These are phyloP conservation scores for Trialeurodes vaporariorum DNA, from an alignment of 1,140 invertebrate species.

Conservation along the genomic window DNA sequence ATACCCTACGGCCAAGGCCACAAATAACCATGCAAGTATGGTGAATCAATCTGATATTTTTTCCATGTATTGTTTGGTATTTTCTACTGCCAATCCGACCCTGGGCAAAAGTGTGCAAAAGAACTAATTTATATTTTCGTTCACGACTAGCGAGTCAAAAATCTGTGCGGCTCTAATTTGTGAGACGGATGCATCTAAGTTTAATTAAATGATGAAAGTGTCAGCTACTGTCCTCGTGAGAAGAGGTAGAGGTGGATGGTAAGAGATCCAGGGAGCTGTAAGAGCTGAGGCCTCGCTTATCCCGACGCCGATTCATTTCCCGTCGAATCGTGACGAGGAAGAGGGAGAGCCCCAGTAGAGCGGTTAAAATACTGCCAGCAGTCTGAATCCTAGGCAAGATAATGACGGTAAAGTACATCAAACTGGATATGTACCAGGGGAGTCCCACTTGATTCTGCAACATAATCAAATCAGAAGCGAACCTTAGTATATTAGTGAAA, in stretches of 20 bases:
- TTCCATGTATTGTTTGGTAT: no score
- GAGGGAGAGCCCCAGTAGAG: conserved; percentile 15
- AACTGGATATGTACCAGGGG: conserved; percentile 36
- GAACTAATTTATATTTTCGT: no score
- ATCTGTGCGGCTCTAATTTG: no score
- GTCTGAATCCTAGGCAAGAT: conserved; percentile 34
- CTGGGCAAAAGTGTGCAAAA: no score
- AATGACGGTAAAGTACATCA: conserved; percentile 39
- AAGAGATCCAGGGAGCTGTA: conserved; percentile 21
- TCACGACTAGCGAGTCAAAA: no score
- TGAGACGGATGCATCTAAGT: no score
- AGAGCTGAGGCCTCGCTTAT: conserved; percentile 15
- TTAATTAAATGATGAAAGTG: no score
- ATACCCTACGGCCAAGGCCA: no score
- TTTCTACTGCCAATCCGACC: no score
- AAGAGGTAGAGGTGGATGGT: conserved; percentile 17
- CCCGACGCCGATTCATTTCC: conserved; percentile 2
- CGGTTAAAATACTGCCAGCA: conserved; percentile 15
- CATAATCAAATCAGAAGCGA: conserved; percentile 7
- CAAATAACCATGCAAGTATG: no score
- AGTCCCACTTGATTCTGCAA: conserved; percentile 46
- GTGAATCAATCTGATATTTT: no score
- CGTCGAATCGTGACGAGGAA: conserved; percentile 5
- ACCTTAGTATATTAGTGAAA: conserved; percentile 6
- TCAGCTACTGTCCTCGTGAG: neutral